Base-by-base conservation (phyloP, 2,113 vertebrate species). In the Lepus timidus region DNA sequence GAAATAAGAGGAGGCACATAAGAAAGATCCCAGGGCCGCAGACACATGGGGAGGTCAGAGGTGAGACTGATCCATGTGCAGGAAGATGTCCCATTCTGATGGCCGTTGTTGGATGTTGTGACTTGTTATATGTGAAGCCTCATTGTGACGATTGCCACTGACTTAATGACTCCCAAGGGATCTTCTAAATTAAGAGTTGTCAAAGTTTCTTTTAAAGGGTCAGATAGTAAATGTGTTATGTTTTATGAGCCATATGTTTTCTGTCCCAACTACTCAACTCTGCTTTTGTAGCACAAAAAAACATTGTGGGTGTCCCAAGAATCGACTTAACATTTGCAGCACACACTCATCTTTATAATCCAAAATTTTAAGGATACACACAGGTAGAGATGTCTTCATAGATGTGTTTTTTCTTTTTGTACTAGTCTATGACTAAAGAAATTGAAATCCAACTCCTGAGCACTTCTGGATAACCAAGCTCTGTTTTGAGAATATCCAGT, bases 381-480 rank as follows among this genome's bases (percentile, higher is more conserved):
- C 9, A 29, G 27, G 44, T 49, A 61, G 58, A 31, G 29, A n/a
- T 49, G 55, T 33, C 17, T 76, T 79, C 20, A 13, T n/a, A 61
- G 27, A 52, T 36, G 62, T 23, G 25, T 11, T 20, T 75, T 68
- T 86, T 75, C 23, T 85, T 87, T 87, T 55, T 12, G 2, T 64
- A 36, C 49, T 14, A 49, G 10, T 76, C 55, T 86, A 4, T 36
- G 82, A 44, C 19, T 31, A 68, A 68, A 29, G 88, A 76, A 90
- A 73, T 86, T 82, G 23, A 87, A 86, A 61, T 84, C 44, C 92
- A 92, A 81, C 51, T 61, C 31, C 44, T 25, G 22, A 85, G 52
- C 12, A 51, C 33, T 79, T 86, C 73, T 31, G n/a, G n/a, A 27
- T 33, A 64, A 16, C 76, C 25, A 83, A 3, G 9, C 3, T 22